Evolutionary conservation across 2,113 vertebrate species (phyloP), one percentile per base, ranked within the genome.

Genomic region (Oxygymnocypris stewartii): DNA sequence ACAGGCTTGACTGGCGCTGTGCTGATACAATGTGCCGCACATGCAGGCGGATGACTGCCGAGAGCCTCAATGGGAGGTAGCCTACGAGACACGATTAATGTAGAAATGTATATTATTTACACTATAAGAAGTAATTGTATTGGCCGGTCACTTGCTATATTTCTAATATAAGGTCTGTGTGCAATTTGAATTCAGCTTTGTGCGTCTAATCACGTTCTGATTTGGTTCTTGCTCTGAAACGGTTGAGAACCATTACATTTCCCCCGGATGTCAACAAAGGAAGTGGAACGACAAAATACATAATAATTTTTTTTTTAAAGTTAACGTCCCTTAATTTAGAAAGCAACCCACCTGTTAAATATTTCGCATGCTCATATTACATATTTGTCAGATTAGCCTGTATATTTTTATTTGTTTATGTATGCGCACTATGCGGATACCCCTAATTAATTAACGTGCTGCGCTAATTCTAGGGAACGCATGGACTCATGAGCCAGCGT

Each of bases 11-110:
- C 25, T 20, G 73, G 54, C 37, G 49, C 44, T 87, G 83, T n/a
- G n/a, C 74, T 51, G 63, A 81, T 47, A 54, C 88, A 84, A 80
- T 63, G 63, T 57, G 65, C 69, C 40, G 9, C 69, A 76, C 73
- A 85, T 67, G 86, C 76, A 51, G 76, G 8, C 85, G 14, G 65
- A 57, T 69, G 73, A 47, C 20, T 73, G 69, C 69, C 9, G 35
- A 69, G 31, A 35, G 65, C 65, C 69, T 42, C 35, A 20, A 71
- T 4, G 16, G 16, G 67, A 71, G 67, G 16, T n/a, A n/a, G n/a
- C n/a, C n/a, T 71, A 40, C 35, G 16, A 11, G 35, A 42, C 9
- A n/a, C n/a, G n/a, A n/a, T n/a, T n/a, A n/a, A n/a, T n/a, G n/a
- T n/a, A n/a, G n/a, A n/a, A n/a, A n/a, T n/a, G n/a, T n/a, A n/a